Base-by-base conservation (phyloP, 2,888 invertebrate genomes). In the Ypsolopha scabrella region DNA sequence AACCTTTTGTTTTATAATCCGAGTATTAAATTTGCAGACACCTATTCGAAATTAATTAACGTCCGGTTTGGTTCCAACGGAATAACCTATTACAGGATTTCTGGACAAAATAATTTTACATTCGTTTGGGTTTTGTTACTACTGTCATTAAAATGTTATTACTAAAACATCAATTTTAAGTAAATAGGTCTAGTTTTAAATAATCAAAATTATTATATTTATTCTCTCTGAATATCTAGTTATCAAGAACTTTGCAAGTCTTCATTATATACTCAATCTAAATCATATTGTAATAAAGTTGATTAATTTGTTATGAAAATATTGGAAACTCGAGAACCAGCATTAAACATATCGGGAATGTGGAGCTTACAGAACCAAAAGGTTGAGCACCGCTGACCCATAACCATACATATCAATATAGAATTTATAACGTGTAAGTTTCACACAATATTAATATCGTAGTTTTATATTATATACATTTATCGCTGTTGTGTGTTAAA, bases 371-470 rank as follows among this genome's bases (percentile, higher is more conserved):
- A 46, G 44, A 44, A 52, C 6, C 48, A 45, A 53, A 57, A 61
- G 51, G 53, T 55, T 53, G 55, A 57, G 57, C 59, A 58, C 64
- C 66, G 61, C 63, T 54, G 60, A 67, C 70, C 71, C 60, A 64
- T 53, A 57, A 62, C 61, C 60, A 68, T 71, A 74, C 80, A 81
- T 83, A 83, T 81, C 80, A 82, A 70, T 54, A 72, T 10, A 73
- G 67, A 48, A 52, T 55, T 43, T 51, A 52, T 50, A 44, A 13
- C 35, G 8, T 14, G 11, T 75, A 75, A 73, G 70, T 57, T 59
- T 59, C 56, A 58, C 52, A 60, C 51, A 52, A 65, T 60, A 51
- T 58, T n/a, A 64, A 66, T 65, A 59, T 61, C 64, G 60, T 64
- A 59, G 59, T 52, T 70, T 60, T 59, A 6, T 44, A 46, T 46